Conservation (phyloP, 2,888 invertebrate species). For the Drosophila histrio region DNA sequence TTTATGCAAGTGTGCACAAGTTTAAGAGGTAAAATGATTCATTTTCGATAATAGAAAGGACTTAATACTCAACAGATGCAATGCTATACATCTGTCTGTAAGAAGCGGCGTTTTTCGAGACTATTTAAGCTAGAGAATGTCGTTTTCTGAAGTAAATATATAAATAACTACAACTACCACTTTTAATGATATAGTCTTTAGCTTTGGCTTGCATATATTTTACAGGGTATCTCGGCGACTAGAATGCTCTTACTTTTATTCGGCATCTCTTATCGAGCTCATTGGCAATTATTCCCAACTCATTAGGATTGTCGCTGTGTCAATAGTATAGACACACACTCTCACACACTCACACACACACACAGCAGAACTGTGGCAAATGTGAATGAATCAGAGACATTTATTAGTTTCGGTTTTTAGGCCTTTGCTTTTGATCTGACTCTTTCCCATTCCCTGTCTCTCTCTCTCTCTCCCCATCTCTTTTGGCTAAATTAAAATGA, state of each 20-base stretch:
- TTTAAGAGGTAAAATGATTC: too few relatives aligned
- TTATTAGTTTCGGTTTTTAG: conserved; percentile 47
- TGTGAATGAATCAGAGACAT: conserved; percentile 28
- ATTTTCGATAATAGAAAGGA: too few relatives aligned
- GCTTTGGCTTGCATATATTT: too few relatives aligned
- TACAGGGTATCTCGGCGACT: not conserved
- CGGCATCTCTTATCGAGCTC: not conserved
- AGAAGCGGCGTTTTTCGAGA: too few relatives aligned
- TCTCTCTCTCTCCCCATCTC: not conserved
- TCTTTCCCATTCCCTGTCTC: too few relatives aligned
- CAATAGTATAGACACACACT: not conserved
- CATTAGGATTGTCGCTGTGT: conserved; percentile 42
- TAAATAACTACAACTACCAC: too few relatives aligned
- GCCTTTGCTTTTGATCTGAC: conserved; percentile 63
- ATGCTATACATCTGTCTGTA: too few relatives aligned
- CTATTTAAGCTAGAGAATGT: too few relatives aligned
- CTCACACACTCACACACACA: not conserved
- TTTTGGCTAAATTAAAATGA: conserved; percentile 62
- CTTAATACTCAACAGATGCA: too few relatives aligned
- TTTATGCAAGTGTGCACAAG: too few relatives aligned
- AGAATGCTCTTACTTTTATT: not conserved
- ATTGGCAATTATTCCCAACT: conserved; percentile 17
- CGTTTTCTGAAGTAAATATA: too few relatives aligned
- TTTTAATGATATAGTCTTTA: too few relatives aligned
- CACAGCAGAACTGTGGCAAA: conserved; percentile 5